Conservation (phyloP, 2,113 vertebrate species). For the Rafetus swinhoei region DNA sequence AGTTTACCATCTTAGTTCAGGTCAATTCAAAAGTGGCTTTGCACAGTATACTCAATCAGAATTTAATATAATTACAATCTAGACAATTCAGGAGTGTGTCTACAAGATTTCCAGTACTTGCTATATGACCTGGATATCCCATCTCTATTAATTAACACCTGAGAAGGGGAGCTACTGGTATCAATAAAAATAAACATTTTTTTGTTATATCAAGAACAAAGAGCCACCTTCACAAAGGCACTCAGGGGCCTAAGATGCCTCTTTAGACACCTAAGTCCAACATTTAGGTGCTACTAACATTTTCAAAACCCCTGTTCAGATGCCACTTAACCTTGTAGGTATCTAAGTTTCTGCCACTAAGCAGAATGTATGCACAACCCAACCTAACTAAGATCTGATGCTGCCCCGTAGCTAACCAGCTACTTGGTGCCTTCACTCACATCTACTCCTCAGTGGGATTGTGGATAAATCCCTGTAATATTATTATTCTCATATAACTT, state of each 20-base stretch:
- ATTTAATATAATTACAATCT: no score
- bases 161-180: slow-evolving; percentile 12
- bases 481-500: no score
- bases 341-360: background rate
- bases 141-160: background rate
- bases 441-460: background rate
- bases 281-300: background rate
- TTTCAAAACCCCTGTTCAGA: background rate
- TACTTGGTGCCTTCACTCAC: background rate
- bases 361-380: background rate
- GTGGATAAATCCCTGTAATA: no score
- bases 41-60: background rate
- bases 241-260: background rate
- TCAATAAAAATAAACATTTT: background rate
- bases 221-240: background rate
- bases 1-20: background rate
- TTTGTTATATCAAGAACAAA: background rate
- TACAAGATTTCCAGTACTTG: background rate
- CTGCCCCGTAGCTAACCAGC: background rate
- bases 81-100: background rate
- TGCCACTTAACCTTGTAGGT: background rate
- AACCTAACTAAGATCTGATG: background rate
- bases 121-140: background rate
- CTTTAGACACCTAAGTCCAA: background rate
- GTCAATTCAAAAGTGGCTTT: background rate